Base-by-base conservation (phyloP, 2,888 invertebrate species). In the Drosophila mimetica region DNA sequence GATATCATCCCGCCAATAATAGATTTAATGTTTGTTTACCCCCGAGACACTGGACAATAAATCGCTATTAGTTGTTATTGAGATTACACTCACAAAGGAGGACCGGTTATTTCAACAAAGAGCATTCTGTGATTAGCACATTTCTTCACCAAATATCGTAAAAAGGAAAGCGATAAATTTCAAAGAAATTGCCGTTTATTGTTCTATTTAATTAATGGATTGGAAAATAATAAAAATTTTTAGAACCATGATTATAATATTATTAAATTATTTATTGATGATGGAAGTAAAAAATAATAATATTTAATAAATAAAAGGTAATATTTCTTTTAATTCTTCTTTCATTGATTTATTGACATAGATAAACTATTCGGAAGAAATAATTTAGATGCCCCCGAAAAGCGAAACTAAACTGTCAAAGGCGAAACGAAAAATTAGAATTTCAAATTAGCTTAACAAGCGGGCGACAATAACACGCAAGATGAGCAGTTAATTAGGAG, bases 71-170 rank as follows among this genome's bases (percentile, higher is more conserved):
- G 58, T 51, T 60, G 53, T 60, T 63, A 16, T 48, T 48, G 36
- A 39, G 14, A 50, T 39, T 65, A 32, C 30, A 42, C 47, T 50
- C 47, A 55, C 36, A 59, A 50, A 34, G 37, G 9, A n/a, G 20
- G 52, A 85, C 86, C 65, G 79, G 86, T 79, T 79, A 34, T 30
- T 32, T 61, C 28, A 13, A 53, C 28, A 70, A 36, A 48, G 22
- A 70, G 32, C 34, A 7, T 11, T 28, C 14, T 14, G 51, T 9
- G 34, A 70, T 37, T 47, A 47, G 36, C 46, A 11, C 60, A 44
- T 55, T 55, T 71, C 30, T 41, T 20, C 48, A 25, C 20, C 37
- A 28, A 42, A 46, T 22, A 13, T 14, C 13, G 4, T 39, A 7
- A 39, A 39, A 47, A 18, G 28, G 20, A 8, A 5, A 39, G 16